These are phyloP conservation scores for Lindbergichthys nudifrons DNA, from an alignment of 2,797 vertebrate species.

Conservation along the genomic window DNA sequence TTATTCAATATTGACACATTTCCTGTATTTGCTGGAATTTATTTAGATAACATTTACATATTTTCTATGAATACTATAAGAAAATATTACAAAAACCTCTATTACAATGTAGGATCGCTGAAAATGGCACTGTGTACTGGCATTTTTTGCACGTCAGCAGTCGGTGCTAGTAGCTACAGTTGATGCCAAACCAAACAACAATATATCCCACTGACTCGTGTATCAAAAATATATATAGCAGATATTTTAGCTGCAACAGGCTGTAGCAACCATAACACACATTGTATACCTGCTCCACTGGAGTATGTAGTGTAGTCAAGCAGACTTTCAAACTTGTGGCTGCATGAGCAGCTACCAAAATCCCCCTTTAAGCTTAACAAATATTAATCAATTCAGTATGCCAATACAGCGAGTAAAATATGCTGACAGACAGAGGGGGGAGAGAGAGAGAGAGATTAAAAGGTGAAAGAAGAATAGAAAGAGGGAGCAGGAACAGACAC, in stretches of 20 bases:
- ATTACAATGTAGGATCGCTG: neutral
- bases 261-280: slow-evolving; percentile 19
- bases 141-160: neutral
- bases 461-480: slow-evolving; percentile 32
- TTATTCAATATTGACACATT: neutral
- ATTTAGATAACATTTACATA: neutral
- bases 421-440: slow-evolving; percentile 57
- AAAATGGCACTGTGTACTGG: neutral
- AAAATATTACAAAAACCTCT: neutral
- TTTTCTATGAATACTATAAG: neutral
- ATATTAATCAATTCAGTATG: slow-evolving; percentile 59
- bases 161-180: neutral
- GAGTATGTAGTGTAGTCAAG: slow-evolving; percentile 41
- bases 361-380: slow-evolving; percentile 57
- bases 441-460: slow-evolving; percentile 44
- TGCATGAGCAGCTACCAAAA: slow-evolving; percentile 52
- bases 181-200: neutral
- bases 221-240: slow-evolving; percentile 6
- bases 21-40: neutral
- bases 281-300: slow-evolving; percentile 30
- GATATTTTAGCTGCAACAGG: slow-evolving; percentile 17
- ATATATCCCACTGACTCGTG: neutral
- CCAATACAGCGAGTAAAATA: slow-evolving; percentile 50
- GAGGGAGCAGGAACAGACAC: slow-evolving; percentile 25
- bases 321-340: slow-evolving; percentile 29